phyloP scores from a whole-genome alignment of 1,140 invertebrate genomes.

The Ruditapes philippinarum region DNA sequence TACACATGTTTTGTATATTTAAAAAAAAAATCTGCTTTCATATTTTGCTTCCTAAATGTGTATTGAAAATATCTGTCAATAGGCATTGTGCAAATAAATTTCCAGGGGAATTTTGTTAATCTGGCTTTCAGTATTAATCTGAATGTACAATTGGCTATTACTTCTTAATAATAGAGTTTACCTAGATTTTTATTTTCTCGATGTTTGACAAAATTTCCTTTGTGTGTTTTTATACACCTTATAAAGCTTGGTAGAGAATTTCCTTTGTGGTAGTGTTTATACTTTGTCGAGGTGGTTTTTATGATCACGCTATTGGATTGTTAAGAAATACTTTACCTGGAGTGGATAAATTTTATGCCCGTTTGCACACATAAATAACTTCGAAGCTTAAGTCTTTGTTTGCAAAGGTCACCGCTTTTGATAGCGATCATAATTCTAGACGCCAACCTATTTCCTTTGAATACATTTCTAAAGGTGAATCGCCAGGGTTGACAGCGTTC shows the following conservation, averaged over 20 bases:
- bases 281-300: neutral
- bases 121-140: neutral
- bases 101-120: conserved; percentile 18
- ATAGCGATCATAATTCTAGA: conserved; percentile 43
- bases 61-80: too few relatives aligned
- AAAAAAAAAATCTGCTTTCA: too few relatives aligned
- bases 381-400: conserved; percentile 30
- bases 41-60: too few relatives aligned
- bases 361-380: conserved; percentile 12
- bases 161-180: conserved; percentile 21
- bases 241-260: neutral
- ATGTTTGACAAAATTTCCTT: neutral
- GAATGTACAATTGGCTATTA: neutral
- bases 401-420: conserved; percentile 30
- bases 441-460: conserved; percentile 34
- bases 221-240: neutral
- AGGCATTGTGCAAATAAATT: too few relatives aligned
- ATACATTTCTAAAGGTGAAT: conserved; percentile 42
- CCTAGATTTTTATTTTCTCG: neutral
- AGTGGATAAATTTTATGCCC: conserved; percentile 14
- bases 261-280: neutral
- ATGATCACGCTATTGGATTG: conserved; percentile 39
- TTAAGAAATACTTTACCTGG: conserved; percentile 45
- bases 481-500: neutral
- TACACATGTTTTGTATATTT: too few relatives aligned